Conservation (phyloP, 2,797 vertebrate genomes). For the Lycodopsis pacificus region DNA sequence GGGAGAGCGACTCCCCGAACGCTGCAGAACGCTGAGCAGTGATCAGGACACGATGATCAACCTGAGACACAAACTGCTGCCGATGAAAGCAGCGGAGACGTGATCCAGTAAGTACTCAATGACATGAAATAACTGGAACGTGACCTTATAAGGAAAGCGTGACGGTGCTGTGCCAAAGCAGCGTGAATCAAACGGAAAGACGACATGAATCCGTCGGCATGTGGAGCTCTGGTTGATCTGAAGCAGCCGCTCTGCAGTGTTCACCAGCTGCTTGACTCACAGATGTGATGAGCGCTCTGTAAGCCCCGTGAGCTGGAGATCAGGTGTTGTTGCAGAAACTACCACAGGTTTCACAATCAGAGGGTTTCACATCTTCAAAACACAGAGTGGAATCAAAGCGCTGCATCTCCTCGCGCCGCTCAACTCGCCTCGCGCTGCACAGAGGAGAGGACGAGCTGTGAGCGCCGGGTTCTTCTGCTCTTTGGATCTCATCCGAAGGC, state of each 20-base stretch:
- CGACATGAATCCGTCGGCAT: too few relatives aligned
- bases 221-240: constrained; percentile 15
- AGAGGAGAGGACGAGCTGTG: neutral
- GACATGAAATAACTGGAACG: too few relatives aligned
- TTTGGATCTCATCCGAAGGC: constrained; percentile 7
- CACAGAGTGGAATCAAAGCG: constrained; percentile 70
- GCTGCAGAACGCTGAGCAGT: too few relatives aligned
- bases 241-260: constrained; percentile 19
- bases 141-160: too few relatives aligned
- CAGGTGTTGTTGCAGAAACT: constrained; percentile 63
- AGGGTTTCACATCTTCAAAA: constrained; percentile 76
- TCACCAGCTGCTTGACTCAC: constrained; percentile 57
- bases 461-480: constrained; percentile 32
- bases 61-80: too few relatives aligned
- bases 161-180: too few relatives aligned
- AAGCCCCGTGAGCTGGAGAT: constrained; percentile 60
- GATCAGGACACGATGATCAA: too few relatives aligned
- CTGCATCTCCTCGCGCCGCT: constrained; percentile 60
- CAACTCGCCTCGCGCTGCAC: constrained; percentile 28
- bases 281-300: constrained; percentile 50
- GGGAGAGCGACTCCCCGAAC: too few relatives aligned
- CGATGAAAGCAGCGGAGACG: too few relatives aligned
- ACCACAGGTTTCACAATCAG: constrained; percentile 77
- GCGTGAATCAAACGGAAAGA: too few relatives aligned
- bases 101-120: too few relatives aligned